Evolutionary conservation across 2,113 vertebrate genomes (phyloP).

Genomic region (Scomber scombrus): DNA sequence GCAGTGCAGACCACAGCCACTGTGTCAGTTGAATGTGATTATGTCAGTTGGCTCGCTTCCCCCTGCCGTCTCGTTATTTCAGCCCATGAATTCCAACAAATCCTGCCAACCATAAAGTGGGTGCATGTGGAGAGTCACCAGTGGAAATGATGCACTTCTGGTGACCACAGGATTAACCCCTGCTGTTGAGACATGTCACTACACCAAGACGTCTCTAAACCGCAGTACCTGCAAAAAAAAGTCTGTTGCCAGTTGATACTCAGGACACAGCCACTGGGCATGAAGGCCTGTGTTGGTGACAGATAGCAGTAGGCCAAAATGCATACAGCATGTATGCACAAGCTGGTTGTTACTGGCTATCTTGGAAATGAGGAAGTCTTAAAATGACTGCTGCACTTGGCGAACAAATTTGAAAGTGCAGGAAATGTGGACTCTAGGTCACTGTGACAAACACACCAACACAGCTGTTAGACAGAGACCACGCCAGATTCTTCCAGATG

Average conservation of each 20-base stretch:
- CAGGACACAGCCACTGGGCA: conserved; percentile 23
- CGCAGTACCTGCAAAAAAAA: conserved; percentile 56
- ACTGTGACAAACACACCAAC: conserved; percentile 3
- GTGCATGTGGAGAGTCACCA: conserved; percentile 30
- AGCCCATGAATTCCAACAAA: conserved; percentile 36
- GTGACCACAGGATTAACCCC: conserved; percentile 45
- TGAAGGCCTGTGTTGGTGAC: conserved; percentile 33
- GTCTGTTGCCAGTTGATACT: conserved; percentile 37
- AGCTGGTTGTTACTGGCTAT: conserved; percentile 11
- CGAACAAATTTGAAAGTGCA: conserved; percentile 29
- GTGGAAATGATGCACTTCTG: conserved; percentile 32
- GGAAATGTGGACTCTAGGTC: conserved; percentile 26
- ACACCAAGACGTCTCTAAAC: conserved; percentile 36
- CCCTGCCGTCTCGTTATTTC: conserved; percentile 38
- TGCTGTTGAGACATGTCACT: conserved; percentile 34
- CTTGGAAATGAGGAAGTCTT: background rate
- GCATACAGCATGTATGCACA: conserved; percentile 7
- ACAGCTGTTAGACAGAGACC: conserved; percentile 30
- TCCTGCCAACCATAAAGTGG: conserved; percentile 32
- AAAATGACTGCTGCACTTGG: conserved; percentile 13
- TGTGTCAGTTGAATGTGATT: conserved; percentile 46
- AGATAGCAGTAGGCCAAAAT: conserved; percentile 33
- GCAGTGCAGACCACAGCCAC: conserved; percentile 36
- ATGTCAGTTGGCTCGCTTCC: conserved; percentile 49
- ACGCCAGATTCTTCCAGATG: conserved; percentile 21